Evolutionary conservation across 2,888 invertebrate species (phyloP), one percentile per base, ranked within the genome.

Genomic region (Argynnis bischoffii): DNA sequence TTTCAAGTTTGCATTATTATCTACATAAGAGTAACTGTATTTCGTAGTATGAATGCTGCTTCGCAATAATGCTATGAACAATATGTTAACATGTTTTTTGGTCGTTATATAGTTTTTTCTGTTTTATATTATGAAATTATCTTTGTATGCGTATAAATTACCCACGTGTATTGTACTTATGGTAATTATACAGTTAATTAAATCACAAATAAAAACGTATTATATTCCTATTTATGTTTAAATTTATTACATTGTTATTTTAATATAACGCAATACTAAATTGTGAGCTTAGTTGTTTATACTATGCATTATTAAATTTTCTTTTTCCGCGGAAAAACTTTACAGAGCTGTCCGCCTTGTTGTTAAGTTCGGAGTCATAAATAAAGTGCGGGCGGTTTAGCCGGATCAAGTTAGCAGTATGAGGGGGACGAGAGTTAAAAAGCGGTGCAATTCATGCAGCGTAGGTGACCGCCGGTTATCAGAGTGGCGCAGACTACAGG

Each of bases 381-480:
- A 89, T 90, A 88, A 89, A 89, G 83, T 81, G 85, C 81, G 82
- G 81, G 80, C 82, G 85, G 79, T 87, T 84, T 85, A 87, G 85
- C 85, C 84, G 88, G 88, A 86, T 86, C 84, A 89, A 90, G 87
- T 90, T 90, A 85, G 35, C 35, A 41, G 87, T 87, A 85, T 89
- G 87, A 87, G 86, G 79, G 57, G 81, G 84, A 85, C 87, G 85
- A 87, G 87, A 90, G 90, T 90, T 92, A 91, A 92, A 92, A 92
- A 91, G 91, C 90, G 87, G 81, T 89, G 88, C 89, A 89, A 87
- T 89, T 89, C 88, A 90, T 90, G 92, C 90, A 88, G 88, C 82
- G 87, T 92, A 91, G 91, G 92, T 92, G 92, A 91, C 89, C 90
- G 85, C 85, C 76, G 87, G 89, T 91, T 92, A 92, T 92, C 92